A percentile compares a stretch with the other conserved stretches of the same genome.
Evolutionary conservation across 35 echinoderm and acorn worm species (phyloP).

Genomic region (Heliocidaris tuberculata): DNA sequence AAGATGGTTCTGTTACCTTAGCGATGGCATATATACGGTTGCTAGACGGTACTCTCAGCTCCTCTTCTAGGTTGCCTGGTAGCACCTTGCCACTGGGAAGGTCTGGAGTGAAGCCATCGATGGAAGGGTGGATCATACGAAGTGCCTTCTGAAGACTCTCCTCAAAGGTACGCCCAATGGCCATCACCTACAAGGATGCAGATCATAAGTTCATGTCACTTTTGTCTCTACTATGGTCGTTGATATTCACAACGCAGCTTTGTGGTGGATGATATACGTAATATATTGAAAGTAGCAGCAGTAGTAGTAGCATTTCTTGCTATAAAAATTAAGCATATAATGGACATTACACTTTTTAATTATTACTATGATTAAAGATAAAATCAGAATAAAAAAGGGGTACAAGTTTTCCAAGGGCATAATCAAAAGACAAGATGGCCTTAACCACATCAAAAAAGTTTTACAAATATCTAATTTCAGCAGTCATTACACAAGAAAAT

Average conservation of each 20-base stretch:
- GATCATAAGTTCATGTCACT: not conserved
- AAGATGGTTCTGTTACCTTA: slow-evolving; percentile 66
- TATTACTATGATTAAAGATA: no score
- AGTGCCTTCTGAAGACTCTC: slow-evolving; percentile 98
- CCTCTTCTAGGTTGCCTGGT: slow-evolving; percentile 60
- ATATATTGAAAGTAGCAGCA: not conserved
- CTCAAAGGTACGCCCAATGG: slow-evolving; percentile 95
- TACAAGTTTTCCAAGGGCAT: no score
- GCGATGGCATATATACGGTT: slow-evolving; percentile 84
- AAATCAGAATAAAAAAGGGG: no score
- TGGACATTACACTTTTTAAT: no score
- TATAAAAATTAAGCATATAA: no score
- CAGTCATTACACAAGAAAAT: no score
- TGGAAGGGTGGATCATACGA: slow-evolving; percentile 96
- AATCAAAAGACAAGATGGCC: no score
- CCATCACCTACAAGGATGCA: slow-evolving; percentile 73
- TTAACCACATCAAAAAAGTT: no score
- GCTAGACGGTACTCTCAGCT: slow-evolving; percentile 80
- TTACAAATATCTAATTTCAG: no score
- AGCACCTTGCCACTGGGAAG: slow-evolving; percentile 84
- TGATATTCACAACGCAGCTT: not conserved
- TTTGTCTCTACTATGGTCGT: not conserved
- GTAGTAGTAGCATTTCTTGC: no score
- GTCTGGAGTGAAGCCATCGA: slow-evolving; percentile 81
- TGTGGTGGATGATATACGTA: not conserved